Conservation (phyloP, 2,797 vertebrate genomes). For the Propithecus perrieri region DNA sequence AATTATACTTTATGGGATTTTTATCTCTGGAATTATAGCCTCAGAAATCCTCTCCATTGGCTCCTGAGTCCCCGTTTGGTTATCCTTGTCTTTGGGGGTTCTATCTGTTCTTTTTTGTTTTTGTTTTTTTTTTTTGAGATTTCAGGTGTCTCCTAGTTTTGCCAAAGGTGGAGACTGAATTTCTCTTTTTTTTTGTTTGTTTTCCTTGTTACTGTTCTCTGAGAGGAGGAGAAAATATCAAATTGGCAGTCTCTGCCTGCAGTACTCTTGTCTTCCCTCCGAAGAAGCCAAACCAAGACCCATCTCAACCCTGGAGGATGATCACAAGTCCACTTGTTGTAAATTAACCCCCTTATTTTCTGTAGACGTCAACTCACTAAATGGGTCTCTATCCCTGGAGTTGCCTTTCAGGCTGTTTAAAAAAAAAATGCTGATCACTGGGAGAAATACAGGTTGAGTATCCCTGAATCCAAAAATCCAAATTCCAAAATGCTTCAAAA, state of each 20-base stretch:
- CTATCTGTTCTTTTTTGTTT: background rate
- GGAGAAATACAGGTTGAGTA: background rate
- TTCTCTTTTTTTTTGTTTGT: background rate
- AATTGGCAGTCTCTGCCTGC: background rate
- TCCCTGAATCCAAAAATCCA: background rate
- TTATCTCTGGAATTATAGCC: background rate
- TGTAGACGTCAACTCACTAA: background rate
- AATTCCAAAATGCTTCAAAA: background rate
- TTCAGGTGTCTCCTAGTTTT: background rate
- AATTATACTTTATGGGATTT: background rate
- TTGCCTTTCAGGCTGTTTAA: background rate
- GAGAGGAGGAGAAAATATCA: background rate
- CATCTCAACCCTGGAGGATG: background rate
- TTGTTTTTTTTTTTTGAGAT: background rate
- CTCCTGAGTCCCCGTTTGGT: background rate
- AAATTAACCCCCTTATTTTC: background rate
- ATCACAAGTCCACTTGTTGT: background rate
- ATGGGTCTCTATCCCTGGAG: background rate
- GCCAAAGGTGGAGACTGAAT: background rate
- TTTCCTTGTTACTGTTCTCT: background rate
- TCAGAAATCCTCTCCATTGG: background rate
- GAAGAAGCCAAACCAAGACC: background rate
- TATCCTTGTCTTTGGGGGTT: background rate
- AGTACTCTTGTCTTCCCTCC: background rate
- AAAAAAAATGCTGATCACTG: background rate